Conservation (phyloP, 2,113 vertebrate genomes). For the Aphyosemion australe region DNA sequence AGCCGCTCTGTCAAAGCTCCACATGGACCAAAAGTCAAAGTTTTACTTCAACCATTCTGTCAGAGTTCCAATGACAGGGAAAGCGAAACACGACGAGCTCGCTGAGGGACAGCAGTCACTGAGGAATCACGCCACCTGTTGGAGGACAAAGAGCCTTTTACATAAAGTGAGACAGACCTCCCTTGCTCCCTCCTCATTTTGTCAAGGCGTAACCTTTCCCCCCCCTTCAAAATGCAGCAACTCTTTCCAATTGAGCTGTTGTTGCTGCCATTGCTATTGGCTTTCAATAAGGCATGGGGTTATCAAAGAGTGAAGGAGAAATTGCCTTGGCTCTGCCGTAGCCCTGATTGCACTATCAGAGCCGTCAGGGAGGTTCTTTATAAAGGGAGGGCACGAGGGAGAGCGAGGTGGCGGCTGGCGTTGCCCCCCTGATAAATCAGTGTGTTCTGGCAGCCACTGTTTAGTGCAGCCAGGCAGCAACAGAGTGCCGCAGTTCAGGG, state of each 20-base stretch:
- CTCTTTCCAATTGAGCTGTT: conserved; percentile 83
- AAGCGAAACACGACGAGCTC: conserved; percentile 27
- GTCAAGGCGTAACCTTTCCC: conserved; percentile 70
- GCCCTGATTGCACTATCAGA: conserved; percentile 85
- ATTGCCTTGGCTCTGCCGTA: conserved; percentile 84
- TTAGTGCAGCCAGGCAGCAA: conserved; percentile 76
- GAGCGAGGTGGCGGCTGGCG: conserved; percentile 75
- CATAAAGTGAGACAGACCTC: conserved; percentile 65
- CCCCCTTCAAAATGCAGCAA: conserved; percentile 74
- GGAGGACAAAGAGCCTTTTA: conserved; percentile 72
- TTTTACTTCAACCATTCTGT: conserved; percentile 46
- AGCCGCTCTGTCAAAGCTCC: conserved; percentile 16
- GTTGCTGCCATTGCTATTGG: conserved; percentile 79
- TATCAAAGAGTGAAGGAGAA: conserved; percentile 85
- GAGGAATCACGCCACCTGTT: conserved; percentile 74
- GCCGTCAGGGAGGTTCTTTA: conserved; percentile 84
- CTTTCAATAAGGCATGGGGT: conserved; percentile 79
- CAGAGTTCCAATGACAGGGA: conserved; percentile 37
- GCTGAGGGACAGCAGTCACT: conserved; percentile 48
- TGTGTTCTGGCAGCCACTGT: conserved; percentile 72
- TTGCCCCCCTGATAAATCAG: conserved; percentile 83
- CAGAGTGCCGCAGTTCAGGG: conserved; percentile 75
- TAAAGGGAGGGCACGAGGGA: conserved; percentile 79
- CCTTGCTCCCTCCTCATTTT: conserved; percentile 68
- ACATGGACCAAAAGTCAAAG: conserved; percentile 34